Percentiles rank a stretch among this genome's conserved stretches.
These are phyloP conservation scores for Harpalus rufipes DNA, from an alignment of 2,888 invertebrate genomes.

Conservation along the genomic window DNA sequence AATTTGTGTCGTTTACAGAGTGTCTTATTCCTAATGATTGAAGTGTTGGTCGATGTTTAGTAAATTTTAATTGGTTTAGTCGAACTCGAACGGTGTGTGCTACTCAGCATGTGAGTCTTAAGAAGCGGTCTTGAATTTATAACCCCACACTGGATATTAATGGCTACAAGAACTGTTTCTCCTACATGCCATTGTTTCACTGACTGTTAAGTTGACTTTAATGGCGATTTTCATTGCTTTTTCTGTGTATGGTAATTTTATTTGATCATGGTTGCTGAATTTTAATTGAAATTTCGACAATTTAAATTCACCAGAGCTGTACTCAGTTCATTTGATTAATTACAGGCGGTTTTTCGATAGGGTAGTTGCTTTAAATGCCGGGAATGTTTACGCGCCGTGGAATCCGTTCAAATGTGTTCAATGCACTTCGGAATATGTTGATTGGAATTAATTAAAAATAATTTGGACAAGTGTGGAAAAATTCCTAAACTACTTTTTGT, in stretches of 20 bases:
- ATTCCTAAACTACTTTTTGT: constrained; percentile 28
- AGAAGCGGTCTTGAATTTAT: constrained; percentile 60
- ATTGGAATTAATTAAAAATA: constrained; percentile 67
- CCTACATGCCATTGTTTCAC: constrained; percentile 66
- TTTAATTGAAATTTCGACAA: constrained; percentile 67
- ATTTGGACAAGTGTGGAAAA: constrained; percentile 52
- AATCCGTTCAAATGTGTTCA: constrained; percentile 62
- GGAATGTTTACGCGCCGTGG: constrained; percentile 34
- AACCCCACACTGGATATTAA: constrained; percentile 59
- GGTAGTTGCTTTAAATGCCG: constrained; percentile 49
- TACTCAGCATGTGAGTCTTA: constrained; percentile 18
- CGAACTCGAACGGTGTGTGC: constrained; percentile 68
- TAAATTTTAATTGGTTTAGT: constrained; percentile 73
- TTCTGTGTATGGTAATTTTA: constrained; percentile 66
- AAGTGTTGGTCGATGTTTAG: constrained; percentile 73
- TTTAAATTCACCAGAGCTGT: constrained; percentile 57
- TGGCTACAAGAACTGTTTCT: constrained; percentile 65
- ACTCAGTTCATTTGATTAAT: constrained; percentile 33
- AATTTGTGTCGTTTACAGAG: neutral
- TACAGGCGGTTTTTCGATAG: constrained; percentile 15
- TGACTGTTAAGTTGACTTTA: constrained; percentile 66
- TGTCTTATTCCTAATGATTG: constrained; percentile 69
- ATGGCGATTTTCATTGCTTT: constrained; percentile 66
- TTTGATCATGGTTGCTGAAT: constrained; percentile 65
- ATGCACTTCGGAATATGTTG: constrained; percentile 59